Evolutionary conservation across 2,888 invertebrate genomes (phyloP), one percentile per base, ranked within the genome.

Genomic region (Hypsopygia costalis): DNA sequence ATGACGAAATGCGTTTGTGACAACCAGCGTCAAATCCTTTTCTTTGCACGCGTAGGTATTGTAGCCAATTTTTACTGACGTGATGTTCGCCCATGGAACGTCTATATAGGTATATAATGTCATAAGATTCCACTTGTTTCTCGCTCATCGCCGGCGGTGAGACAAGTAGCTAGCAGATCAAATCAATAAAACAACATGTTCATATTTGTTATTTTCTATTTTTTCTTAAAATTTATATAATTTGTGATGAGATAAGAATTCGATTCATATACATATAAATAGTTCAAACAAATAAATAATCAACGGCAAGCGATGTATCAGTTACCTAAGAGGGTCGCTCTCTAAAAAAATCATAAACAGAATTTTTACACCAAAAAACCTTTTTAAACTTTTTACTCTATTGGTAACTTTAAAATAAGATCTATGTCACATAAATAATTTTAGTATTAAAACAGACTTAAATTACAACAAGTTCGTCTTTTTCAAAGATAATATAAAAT

Each of bases 341-440:
- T 43, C 44, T 45, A 51, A 37, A 37, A 31, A 25, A 20, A 16
- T 12, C 10, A 4, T 16, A 16, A 16, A 16, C 2, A 16, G n/a
- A 2, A 16, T 16, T 16, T 49, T 41, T 47, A 56, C 56, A 65
- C 55, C 52, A 39, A 59, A 48, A 59, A 55, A 47, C 55, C 29
- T 47, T 52, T 59, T 59, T 62, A n/a, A n/a, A n/a, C n/a, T n/a
- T n/a, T 74, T 77, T 75, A 80, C 60, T 64, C 77, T 85, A 87
- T 75, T 86, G 88, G 88, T 88, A 88, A 88, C 88, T 86, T 77
- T 81, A 61, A 58, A 59, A 74, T 72, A 66, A 77, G 55, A 73
- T 62, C 76, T 81, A 80, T 75, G 69, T 81, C 75, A 78, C 75
- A 85, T 83, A 82, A 86, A 86, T 82, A 81, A 72, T 69, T 79